Base-by-base conservation (phyloP, 2,797 vertebrate genomes). In the Myiotriccus ornatus region DNA sequence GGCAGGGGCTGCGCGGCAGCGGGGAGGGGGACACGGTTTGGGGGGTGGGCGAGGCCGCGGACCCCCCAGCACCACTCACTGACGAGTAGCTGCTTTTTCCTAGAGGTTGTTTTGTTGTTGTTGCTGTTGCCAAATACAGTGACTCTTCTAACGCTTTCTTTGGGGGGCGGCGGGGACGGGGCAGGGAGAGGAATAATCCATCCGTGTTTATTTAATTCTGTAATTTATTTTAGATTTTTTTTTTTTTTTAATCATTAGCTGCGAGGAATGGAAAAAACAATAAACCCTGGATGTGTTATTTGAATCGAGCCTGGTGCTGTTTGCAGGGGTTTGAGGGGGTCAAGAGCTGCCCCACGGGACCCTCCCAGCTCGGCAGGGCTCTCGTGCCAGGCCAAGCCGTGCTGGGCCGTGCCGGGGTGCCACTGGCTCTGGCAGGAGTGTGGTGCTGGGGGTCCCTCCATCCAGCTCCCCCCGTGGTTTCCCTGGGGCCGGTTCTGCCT, bases 191-290 rank as follows among this genome's bases (percentile, higher is more conserved):
- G 67, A 89, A 93, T 96, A 95, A 94, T 93, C 82, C 80, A 76
- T 92, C 74, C 15, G 4, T 96, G 96, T 95, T 98, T 98, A 98
- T 98, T 98, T 98, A 98, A 98, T 98, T 97, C 96, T 98, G 97
- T 98, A 98, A 98, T 98, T 98, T 98, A 98, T 98, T 98, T 97
- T 97, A 93, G 93, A 47, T 52, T 92, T 94, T 94, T 97, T 96
- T 78, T 80, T 92, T 94, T 94, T 96, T 91, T 93, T 56, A 93
- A 95, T 94, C 96, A 84, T 90, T 97, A 97, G 95, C 95, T 94
- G 96, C 77, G 11, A 97, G 95, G 94, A 98, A 97, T 97, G 96
- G 96, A 98, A 97, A 97, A 97, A 97, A 94, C 89, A 96, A 96
- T 96, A 96, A 97, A 96, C 83, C 89, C 84, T 95, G 93, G 92